Conservation (phyloP, 2,113 vertebrate genomes). For the Pongo pygmaeus region DNA sequence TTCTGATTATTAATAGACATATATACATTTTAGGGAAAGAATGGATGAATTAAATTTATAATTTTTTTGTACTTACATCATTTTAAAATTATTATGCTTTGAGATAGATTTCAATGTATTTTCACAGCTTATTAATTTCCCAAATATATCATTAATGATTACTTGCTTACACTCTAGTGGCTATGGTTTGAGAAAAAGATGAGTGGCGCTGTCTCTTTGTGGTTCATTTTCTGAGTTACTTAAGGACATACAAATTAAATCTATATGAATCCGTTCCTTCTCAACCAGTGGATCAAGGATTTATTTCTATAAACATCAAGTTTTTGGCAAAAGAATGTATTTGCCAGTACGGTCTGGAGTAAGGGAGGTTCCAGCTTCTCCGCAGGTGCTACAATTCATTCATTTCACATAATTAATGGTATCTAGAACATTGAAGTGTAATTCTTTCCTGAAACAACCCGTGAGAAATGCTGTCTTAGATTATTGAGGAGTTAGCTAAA, state of each 20-base stretch:
- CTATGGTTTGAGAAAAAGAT: background rate
- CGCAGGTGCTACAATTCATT: background rate
- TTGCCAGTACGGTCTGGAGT: background rate
- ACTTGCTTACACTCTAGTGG: background rate
- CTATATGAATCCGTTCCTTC: background rate
- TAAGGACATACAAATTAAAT: background rate
- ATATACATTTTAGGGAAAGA: background rate
- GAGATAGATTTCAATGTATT: background rate
- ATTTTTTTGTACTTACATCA: background rate
- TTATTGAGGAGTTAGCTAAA: background rate
- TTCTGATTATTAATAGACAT: background rate
- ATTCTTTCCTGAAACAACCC: background rate
- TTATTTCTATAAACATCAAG: background rate
- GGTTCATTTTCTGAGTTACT: background rate
- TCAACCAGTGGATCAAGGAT: background rate
- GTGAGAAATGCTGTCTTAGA: background rate
- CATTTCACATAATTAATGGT: background rate
- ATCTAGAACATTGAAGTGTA: background rate
- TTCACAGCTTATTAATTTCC: background rate
- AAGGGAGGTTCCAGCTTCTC: background rate
- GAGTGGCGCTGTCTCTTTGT: background rate
- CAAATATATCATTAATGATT: background rate
- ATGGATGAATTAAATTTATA: background rate
- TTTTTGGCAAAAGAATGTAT: background rate
- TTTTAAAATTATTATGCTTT: background rate